Conservation (phyloP, 35 echinoderm and acorn worm species). For the Hemicentrotus pulcherrimus region DNA sequence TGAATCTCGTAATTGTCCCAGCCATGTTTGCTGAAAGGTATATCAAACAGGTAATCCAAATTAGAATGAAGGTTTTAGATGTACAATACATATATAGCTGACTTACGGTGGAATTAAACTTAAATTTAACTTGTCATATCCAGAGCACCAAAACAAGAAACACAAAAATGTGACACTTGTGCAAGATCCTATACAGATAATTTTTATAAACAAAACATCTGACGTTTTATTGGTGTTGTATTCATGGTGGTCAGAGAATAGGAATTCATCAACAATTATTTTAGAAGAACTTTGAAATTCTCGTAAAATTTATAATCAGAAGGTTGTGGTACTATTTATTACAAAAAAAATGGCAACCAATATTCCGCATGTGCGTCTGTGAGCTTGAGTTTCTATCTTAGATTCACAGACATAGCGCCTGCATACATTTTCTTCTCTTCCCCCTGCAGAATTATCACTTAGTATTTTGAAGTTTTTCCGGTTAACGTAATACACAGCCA, state of each 20-base stretch:
- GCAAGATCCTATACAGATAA: neutral
- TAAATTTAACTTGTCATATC: neutral
- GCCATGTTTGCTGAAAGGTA: conserved; percentile 61
- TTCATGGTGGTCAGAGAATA: too few species aligned
- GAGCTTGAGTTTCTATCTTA: too few species aligned
- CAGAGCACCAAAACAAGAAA: neutral
- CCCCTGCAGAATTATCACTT: neutral
- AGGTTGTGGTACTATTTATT: too few species aligned
- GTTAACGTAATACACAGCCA: neutral
- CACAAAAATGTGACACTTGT: neutral
- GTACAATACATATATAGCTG: neutral
- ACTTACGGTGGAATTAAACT: neutral
- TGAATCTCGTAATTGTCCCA: conserved; percentile 53
- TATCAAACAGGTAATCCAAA: neutral
- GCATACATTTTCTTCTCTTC: neutral
- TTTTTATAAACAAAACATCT: too few species aligned
- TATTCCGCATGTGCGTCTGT: too few species aligned
- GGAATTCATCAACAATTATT: too few species aligned
- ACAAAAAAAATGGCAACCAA: too few species aligned
- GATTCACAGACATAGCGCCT: too few species aligned
- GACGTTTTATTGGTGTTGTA: too few species aligned
- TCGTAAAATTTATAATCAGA: too few species aligned
- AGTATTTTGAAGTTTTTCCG: neutral
- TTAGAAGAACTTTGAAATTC: too few species aligned
- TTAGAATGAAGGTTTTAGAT: neutral